Conservation (phyloP, 2,113 vertebrate genomes). For the Nipponia nippon region DNA sequence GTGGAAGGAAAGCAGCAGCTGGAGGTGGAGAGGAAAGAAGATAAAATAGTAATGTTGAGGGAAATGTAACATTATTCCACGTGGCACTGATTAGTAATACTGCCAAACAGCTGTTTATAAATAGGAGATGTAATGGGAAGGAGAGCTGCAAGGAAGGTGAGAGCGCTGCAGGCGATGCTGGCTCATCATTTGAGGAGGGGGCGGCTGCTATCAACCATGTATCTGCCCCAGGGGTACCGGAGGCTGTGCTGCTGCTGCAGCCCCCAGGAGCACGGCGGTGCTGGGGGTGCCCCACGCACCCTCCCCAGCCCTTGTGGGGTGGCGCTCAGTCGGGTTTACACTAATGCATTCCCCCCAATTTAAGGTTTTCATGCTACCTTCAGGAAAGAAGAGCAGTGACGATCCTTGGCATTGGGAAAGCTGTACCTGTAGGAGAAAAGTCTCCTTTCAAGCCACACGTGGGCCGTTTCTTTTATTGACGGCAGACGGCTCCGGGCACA, state of each 20-base stretch:
- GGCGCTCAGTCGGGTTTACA: not conserved
- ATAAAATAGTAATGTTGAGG: constrained; percentile 27
- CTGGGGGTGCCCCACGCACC: not conserved
- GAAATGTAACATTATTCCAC: not conserved
- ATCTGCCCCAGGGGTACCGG: not conserved
- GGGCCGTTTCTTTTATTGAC: not conserved
- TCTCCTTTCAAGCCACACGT: not conserved
- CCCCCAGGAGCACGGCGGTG: not conserved
- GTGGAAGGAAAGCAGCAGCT: constrained; percentile 30
- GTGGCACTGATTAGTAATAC: not conserved
- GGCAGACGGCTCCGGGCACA: not conserved
- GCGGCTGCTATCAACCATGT: not conserved
- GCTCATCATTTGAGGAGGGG: not conserved
- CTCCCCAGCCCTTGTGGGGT: not conserved
- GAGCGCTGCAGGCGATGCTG: not conserved
- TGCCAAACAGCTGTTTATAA: constrained; percentile 47
- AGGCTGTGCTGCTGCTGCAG: not conserved
- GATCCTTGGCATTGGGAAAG: not conserved
- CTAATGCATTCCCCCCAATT: fast-evolving
- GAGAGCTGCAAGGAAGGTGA: not conserved
- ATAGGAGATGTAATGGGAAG: not conserved
- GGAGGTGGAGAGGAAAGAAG: not conserved
- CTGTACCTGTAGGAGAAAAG: not conserved
- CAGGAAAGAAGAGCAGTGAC: not conserved
- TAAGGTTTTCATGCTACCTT: not conserved